Base-by-base conservation (phyloP, 2,888 invertebrate genomes). In the Apotomis betuletana region DNA sequence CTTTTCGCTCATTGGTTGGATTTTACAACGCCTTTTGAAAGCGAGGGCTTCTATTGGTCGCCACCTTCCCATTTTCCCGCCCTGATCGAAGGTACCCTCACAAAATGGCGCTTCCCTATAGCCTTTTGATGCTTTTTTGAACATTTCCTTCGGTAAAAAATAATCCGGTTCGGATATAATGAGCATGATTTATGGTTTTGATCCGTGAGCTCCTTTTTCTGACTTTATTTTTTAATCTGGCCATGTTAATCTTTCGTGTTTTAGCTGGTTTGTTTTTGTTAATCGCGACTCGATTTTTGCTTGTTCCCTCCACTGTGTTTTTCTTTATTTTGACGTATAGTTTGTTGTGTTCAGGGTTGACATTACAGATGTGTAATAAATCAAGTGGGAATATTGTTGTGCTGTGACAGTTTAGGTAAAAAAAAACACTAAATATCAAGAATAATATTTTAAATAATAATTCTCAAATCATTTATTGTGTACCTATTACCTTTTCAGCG, bases 131-230 rank as follows among this genome's bases (percentile, higher is more conserved):
- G 88, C 87, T 90, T 92, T 92, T 93, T 92, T 90, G 88, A 91
- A 87, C 91, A 90, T 91, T 91, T 92, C 90, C 90, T 87, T 88
- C 83, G 85, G 89, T 91, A 91, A 92, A 91, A 92, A 92, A 92
- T 93, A 92, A 92, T 92, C 92, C 91, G 88, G 92, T 92, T 91
- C 86, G 87, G 88, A 90, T 89, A 93, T 93, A 93, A 92, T 92
- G 93, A 92, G 91, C 89, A 92, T 92, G 93, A 93, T 93, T 93
- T 93, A 93, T 91, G 92, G 86, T 90, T 90, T 89, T 89, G 91
- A 90, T 90, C 90, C 87, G 87, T 85, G 86, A 81, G 84, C 86
- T 83, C 80, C 82, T 84, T 83, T 88, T 85, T 87, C 83, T 82
- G 81, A 80, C 85, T 82, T 85, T 81, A 80, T 81, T 85, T 85